Percentiles rank a stretch among this genome's conserved stretches.
Evolutionary conservation across 2,797 vertebrate genomes (phyloP).

Genomic region (Anguilla obscura): DNA sequence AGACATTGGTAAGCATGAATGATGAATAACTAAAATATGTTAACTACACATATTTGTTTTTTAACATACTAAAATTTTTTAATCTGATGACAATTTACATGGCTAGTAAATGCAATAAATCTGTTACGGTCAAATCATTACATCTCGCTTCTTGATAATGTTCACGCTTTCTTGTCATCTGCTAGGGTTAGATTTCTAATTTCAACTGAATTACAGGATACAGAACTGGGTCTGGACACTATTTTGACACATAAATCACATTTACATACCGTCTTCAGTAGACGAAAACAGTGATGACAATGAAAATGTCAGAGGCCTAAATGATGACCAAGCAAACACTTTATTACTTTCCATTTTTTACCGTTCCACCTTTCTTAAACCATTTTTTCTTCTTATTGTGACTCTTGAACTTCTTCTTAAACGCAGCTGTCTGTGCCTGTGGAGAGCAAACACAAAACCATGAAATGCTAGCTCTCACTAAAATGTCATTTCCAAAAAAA

Average conservation of each 20-base stretch:
- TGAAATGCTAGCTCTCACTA: background rate
- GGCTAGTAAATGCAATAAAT: too few species aligned
- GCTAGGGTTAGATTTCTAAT: background rate
- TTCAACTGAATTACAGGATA: background rate
- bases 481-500: background rate
- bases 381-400: constrained; percentile 61
- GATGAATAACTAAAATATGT: too few species aligned
- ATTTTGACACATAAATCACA: background rate
- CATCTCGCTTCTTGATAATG: too few species aligned
- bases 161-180: background rate
- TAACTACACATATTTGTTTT: too few species aligned
- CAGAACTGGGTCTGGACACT: background rate
- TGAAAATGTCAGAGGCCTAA: background rate
- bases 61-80: too few species aligned
- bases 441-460: constrained; percentile 27
- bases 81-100: too few species aligned
- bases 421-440: constrained; percentile 64
- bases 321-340: background rate
- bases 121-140: too few species aligned
- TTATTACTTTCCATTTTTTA: constrained; percentile 60
- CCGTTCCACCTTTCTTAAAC: constrained; percentile 57
- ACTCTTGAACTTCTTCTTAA: constrained; percentile 72
- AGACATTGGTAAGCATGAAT: too few species aligned
- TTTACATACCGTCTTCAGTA: background rate
- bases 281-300: background rate